Conservation (phyloP, 2,888 invertebrate species). For the Aporophyla nigra region DNA sequence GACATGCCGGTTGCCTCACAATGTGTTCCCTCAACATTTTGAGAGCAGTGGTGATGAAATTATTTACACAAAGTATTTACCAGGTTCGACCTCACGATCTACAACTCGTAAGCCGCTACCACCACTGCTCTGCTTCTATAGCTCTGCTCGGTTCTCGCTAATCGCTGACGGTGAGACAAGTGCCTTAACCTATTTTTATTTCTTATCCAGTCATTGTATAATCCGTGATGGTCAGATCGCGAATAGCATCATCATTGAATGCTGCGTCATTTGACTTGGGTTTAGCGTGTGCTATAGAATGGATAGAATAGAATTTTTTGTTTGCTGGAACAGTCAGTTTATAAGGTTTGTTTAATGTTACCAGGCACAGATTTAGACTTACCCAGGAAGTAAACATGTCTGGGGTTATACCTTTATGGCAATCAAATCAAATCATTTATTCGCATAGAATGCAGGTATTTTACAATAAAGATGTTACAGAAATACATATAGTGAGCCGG, state of each 20-base stretch:
- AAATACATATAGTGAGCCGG: too few species aligned
- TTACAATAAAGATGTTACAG: too few species aligned
- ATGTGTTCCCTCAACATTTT: too few species aligned
- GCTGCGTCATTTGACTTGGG: conserved; percentile 72
- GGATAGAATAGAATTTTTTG: conserved; percentile 35
- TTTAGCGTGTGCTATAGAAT: conserved; percentile 18
- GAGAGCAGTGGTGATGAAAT: too few species aligned
- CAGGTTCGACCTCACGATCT: too few species aligned
- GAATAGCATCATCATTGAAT: conserved; percentile 65
- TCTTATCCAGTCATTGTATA: conserved; percentile 42
- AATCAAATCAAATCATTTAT: too few species aligned
- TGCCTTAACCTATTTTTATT: neutral
- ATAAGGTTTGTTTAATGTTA: neutral
- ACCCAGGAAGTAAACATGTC: neutral
- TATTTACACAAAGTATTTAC: too few species aligned
- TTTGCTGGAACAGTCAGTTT: neutral
- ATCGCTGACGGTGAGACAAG: neutral
- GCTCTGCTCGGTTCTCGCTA: neutral
- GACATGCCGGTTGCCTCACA: too few species aligned
- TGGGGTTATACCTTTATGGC: too few species aligned
- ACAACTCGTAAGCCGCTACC: too few species aligned
- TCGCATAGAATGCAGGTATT: too few species aligned
- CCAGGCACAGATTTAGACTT: neutral
- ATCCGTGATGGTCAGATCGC: conserved; percentile 66
- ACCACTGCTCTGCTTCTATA: too few species aligned